These are phyloP conservation scores for Lasius fuliginosus DNA, from an alignment of 2,888 invertebrate species.

Conservation along the genomic window DNA sequence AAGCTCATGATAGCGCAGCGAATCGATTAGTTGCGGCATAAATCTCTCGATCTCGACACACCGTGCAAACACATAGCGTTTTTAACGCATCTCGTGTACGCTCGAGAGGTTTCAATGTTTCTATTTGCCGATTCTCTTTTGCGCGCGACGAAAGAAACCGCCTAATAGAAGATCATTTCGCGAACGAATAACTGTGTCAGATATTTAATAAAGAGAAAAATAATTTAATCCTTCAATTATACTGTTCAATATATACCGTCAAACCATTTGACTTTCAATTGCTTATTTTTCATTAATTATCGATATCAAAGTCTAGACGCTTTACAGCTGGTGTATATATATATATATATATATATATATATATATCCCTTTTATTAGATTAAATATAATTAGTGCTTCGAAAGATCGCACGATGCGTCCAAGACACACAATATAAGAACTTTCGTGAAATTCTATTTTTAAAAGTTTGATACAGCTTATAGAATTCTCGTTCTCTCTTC, in stretches of 20 bases:
- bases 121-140: neutral
- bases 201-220: conserved; percentile 4
- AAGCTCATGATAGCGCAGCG: conserved; percentile 33
- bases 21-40: conserved; percentile 54
- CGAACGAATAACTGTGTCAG: conserved; percentile 14
- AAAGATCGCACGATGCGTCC: neutral
- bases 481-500: neutral
- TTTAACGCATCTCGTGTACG: conserved; percentile 17
- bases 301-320: neutral
- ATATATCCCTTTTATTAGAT: too few species aligned
- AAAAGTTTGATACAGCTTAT: neutral
- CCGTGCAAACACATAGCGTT: conserved; percentile 1
- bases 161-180: conserved; percentile 3
- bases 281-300: neutral
- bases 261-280: neutral
- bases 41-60: conserved; percentile 35
- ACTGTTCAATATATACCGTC: too few species aligned
- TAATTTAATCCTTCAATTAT: neutral
- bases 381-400: too few species aligned
- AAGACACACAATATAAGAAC: neutral
- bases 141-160: conserved; percentile 12
- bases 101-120: neutral
- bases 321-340: too few species aligned
- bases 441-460: neutral
- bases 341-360: too few species aligned